Conservation (phyloP, 2,113 vertebrate species). For the Centrocercus urophasianus region DNA sequence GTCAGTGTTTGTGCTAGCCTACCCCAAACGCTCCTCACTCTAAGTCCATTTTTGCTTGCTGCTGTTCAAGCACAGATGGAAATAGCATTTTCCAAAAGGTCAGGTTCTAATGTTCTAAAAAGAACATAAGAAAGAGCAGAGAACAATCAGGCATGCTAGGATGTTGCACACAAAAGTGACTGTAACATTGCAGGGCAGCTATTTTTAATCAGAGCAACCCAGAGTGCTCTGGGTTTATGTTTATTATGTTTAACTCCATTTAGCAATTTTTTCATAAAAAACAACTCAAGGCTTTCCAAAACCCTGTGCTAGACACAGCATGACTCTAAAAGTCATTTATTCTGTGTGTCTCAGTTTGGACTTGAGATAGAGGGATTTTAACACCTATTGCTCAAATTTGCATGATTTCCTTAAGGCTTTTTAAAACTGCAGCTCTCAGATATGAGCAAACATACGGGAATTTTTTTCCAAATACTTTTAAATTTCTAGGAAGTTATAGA, state of each 20-base stretch:
- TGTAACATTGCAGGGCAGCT: background rate
- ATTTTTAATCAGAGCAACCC: background rate
- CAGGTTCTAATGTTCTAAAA: background rate
- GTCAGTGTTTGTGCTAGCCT: background rate
- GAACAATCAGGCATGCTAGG: background rate
- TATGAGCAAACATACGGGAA: background rate
- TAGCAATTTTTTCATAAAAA: background rate
- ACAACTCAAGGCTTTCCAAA: background rate
- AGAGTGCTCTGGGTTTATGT: background rate
- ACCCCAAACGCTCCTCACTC: background rate
- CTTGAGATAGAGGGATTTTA: background rate
- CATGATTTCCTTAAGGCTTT: background rate
- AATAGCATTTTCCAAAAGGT: background rate
- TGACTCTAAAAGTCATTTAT: constrained; percentile 1
- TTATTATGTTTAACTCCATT: background rate
- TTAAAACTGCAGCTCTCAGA: background rate
- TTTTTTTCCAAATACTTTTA: background rate
- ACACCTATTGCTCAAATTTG: background rate
- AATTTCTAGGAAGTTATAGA: background rate
- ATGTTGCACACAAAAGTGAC: background rate
- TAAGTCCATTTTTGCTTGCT: background rate
- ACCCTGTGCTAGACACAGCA: background rate
- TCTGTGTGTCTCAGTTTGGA: background rate
- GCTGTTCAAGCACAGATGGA: background rate
- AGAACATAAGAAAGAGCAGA: background rate